phyloP scores from a whole-genome alignment of 2,888 invertebrate genomes.

The Philhelius pedissequus region DNA sequence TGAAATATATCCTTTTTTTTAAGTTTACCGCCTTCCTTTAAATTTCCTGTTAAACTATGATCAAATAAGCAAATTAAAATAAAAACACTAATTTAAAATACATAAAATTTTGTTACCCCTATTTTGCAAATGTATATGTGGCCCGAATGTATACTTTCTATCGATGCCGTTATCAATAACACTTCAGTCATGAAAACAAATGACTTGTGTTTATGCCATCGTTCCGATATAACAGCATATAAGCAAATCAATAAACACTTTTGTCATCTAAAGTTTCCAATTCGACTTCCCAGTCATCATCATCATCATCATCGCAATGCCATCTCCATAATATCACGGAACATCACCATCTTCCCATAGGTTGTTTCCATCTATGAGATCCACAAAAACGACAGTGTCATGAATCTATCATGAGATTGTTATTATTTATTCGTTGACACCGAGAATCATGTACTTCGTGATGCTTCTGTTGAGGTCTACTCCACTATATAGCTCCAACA shows the following conservation, averaged over 20 bases:
- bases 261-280: slow-evolving; percentile 59
- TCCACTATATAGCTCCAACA: not conserved
- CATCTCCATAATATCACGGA: slow-evolving; percentile 9
- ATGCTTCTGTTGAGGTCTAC: slow-evolving; percentile 45
- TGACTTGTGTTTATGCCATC: slow-evolving; percentile 29
- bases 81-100: too few relatives aligned
- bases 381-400: slow-evolving; percentile 36
- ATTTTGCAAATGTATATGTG: not conserved
- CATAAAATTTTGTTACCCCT: too few relatives aligned
- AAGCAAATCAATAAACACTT: slow-evolving; percentile 60
- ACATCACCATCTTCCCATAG: not conserved
- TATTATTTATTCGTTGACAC: slow-evolving; percentile 64
- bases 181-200: slow-evolving; percentile 64
- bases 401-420: slow-evolving; percentile 59
- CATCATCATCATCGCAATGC: slow-evolving; percentile 20
- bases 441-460: slow-evolving; percentile 64
- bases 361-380: not conserved
- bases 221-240: not conserved
- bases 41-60: too few relatives aligned
- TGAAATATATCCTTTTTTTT: too few relatives aligned
- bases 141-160: not conserved
- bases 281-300: slow-evolving; percentile 46
- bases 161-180: slow-evolving; percentile 40
- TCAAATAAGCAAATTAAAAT: too few relatives aligned
- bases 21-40: too few relatives aligned